These are phyloP conservation scores for Apodemia duryi DNA, from an alignment of 2,888 invertebrate genomes.

Conservation along the genomic window DNA sequence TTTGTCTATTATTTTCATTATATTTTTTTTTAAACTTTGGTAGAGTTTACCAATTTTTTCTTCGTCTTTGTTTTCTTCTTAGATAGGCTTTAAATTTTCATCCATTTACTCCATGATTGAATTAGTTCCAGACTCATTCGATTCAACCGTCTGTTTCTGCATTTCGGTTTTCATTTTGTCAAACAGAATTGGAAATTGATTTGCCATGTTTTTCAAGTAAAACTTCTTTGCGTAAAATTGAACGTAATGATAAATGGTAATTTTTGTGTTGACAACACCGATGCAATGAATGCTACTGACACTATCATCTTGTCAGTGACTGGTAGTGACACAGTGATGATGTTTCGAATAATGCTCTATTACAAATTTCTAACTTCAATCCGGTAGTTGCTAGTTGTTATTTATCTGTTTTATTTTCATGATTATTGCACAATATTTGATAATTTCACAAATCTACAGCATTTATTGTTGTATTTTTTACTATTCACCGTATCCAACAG, in stretches of 20 bases:
- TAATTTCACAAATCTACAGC: neutral
- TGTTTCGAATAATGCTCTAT: neutral
- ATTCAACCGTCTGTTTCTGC: neutral
- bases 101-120: neutral
- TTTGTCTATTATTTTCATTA: neutral
- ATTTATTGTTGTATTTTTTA: neutral
- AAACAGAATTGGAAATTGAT: neutral
- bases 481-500: neutral
- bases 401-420: conserved; percentile 6
- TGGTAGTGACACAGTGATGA: no score
- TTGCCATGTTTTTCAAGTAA: neutral
- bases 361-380: conserved; percentile 4
- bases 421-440: neutral
- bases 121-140: conserved; percentile 3
- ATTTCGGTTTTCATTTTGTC: neutral
- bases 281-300: conserved; percentile 1
- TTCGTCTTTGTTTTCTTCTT: conserved; percentile 1
- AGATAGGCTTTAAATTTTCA: conserved; percentile 1
- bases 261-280: neutral
- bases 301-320: neutral
- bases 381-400: neutral
- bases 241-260: conserved; percentile 1
- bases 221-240: conserved; percentile 6
- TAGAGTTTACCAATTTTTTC: neutral
- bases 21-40: neutral